A percentile compares a stretch with the other conserved stretches of the same genome.
phyloP scores from a whole-genome alignment of 2,888 invertebrate genomes.

The Caenorhabditis angaria region DNA sequence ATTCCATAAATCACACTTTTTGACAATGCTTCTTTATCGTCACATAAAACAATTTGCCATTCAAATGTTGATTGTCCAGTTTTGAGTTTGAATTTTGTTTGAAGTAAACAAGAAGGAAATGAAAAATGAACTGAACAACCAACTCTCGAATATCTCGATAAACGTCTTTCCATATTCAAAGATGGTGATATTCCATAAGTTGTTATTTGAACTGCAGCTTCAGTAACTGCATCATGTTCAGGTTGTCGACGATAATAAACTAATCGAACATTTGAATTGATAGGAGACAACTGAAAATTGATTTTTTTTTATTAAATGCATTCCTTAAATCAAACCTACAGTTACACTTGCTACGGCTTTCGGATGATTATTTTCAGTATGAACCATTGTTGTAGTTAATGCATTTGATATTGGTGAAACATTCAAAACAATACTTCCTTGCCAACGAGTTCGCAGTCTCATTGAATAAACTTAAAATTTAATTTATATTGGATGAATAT shows the following conservation, averaged over 20 bases:
- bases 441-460: slow-evolving; percentile 61
- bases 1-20: slow-evolving; percentile 67
- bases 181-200: slow-evolving; percentile 59
- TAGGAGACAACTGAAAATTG: slow-evolving; percentile 58
- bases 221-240: slow-evolving; percentile 56
- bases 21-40: slow-evolving; percentile 62
- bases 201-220: slow-evolving; percentile 46
- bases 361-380: slow-evolving; percentile 67
- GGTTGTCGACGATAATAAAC: slow-evolving; percentile 59
- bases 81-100: slow-evolving; percentile 64
- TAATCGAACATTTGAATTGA: slow-evolving; percentile 59
- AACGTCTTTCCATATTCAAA: slow-evolving; percentile 58
- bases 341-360: slow-evolving; percentile 66
- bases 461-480: slow-evolving; percentile 60
- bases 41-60: slow-evolving; percentile 68
- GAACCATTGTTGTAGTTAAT: slow-evolving; percentile 65
- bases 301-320: neutral
- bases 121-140: slow-evolving; percentile 58
- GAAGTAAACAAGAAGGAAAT: slow-evolving; percentile 62
- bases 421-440: slow-evolving; percentile 60
- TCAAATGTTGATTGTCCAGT: slow-evolving; percentile 65
- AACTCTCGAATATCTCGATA: slow-evolving; percentile 63
- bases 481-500: neutral
- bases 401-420: slow-evolving; percentile 48
- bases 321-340: slow-evolving; percentile 26